phyloP scores from a whole-genome alignment of 2,797 vertebrate genomes.

The Chelmon rostratus region DNA sequence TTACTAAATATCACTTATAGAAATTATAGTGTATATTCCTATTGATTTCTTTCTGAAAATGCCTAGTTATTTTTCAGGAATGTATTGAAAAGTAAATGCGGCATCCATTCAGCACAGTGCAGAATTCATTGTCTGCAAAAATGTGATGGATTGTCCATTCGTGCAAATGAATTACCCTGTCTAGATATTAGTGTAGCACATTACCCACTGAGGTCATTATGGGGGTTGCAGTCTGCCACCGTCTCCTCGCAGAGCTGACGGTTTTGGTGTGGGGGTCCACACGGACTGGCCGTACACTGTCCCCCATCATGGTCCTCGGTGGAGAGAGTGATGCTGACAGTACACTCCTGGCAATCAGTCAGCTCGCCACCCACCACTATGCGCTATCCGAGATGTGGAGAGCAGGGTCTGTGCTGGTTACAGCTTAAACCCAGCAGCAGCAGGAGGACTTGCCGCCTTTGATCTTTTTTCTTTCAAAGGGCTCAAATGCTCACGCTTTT shows the following conservation, averaged over 20 bases:
- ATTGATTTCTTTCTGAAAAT: conserved; percentile 66
- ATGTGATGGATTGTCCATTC: conserved; percentile 79
- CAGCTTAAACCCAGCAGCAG: conserved; percentile 81
- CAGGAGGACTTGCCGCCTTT: conserved; percentile 80
- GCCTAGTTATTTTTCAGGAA: conserved; percentile 59
- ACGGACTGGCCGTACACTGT: conserved; percentile 64
- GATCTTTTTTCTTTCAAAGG: conserved; percentile 85
- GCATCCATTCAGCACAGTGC: conserved; percentile 38
- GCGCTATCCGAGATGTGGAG: conserved; percentile 80
- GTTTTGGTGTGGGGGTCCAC: conserved; percentile 54
- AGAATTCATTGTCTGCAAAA: conserved; percentile 68
- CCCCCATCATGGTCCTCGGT: conserved; percentile 72
- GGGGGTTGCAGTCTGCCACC: conserved; percentile 42
- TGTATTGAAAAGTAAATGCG: conserved; percentile 61
- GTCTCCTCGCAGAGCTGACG: conserved; percentile 52
- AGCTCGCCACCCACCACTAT: conserved; percentile 87
- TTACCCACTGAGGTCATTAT: conserved; percentile 76
- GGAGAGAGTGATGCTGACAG: conserved; percentile 78
- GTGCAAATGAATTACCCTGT: conserved; percentile 74
- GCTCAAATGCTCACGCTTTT: conserved; percentile 81
- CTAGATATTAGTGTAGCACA: conserved; percentile 68
- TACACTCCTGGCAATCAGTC: conserved; percentile 85
- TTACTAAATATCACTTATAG: conserved; percentile 54
- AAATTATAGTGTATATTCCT: conserved; percentile 36
- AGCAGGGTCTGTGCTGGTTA: conserved; percentile 70